phyloP scores from a whole-genome alignment of 2,113 vertebrate genomes.

The Heterotis niloticus region DNA sequence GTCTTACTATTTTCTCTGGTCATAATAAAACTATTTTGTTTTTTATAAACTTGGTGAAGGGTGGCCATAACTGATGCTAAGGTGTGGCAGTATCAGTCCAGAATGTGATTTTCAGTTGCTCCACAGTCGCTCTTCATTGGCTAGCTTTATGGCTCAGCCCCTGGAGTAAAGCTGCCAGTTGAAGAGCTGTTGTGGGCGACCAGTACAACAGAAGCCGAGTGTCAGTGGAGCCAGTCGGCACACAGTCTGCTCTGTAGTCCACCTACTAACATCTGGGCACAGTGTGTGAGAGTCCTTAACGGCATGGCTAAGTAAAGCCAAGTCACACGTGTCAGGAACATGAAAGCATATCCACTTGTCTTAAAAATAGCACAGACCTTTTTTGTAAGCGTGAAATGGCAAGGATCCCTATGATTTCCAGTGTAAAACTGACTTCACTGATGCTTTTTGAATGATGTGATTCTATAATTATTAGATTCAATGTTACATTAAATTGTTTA shows the following conservation, averaged over 20 bases:
- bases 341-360: not conserved
- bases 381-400: not conserved
- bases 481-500: not conserved
- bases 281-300: not conserved
- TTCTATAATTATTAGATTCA: conserved; percentile 18
- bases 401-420: conserved; percentile 19
- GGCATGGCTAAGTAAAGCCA: not conserved
- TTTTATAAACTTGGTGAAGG: conserved; percentile 21
- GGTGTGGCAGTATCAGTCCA: not conserved
- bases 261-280: not conserved
- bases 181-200: conserved; percentile 82
- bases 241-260: not conserved
- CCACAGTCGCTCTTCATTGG: conserved; percentile 83
- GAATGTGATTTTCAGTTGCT: conserved; percentile 57
- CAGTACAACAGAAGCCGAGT: conserved; percentile 60
- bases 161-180: conserved; percentile 76
- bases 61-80: not conserved
- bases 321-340: no score
- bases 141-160: conserved; percentile 72
- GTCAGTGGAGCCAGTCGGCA: conserved; percentile 28
- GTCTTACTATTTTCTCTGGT: not conserved
- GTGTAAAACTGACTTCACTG: conserved; percentile 46
- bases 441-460: conserved; percentile 26
- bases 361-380: not conserved
- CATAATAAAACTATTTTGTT: not conserved